These are phyloP conservation scores for Venturia canescens DNA, from an alignment of 1,140 invertebrate genomes.

Conservation along the genomic window DNA sequence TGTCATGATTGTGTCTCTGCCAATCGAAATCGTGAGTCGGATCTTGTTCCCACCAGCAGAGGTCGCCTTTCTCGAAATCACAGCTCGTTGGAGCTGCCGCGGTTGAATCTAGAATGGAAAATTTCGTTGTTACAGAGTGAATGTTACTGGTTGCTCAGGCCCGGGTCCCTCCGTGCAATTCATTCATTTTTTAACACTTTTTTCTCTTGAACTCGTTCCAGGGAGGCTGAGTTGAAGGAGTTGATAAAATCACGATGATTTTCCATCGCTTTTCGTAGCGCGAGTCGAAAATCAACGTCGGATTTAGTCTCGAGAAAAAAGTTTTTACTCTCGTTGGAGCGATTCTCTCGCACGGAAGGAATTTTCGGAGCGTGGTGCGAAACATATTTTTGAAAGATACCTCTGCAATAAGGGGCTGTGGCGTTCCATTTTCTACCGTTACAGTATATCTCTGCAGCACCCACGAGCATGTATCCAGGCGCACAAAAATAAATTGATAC, in stretches of 20 bases:
- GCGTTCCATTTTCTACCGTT: conserved; percentile 81
- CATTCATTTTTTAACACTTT: not conserved
- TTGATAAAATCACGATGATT: too few species aligned
- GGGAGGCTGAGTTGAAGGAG: too few species aligned
- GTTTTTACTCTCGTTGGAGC: too few species aligned
- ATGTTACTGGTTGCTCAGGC: too few species aligned
- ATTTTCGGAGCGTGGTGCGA: too few species aligned
- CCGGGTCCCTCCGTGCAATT: not conserved
- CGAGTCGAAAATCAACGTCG: too few species aligned
- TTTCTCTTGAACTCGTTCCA: too few species aligned
- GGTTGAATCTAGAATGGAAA: conserved; percentile 51
- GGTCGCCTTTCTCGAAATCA: conserved; percentile 83
- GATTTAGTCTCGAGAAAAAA: too few species aligned
- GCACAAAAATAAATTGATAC: conserved; percentile 82
- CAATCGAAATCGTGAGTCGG: conserved; percentile 87
- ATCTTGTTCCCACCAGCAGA: conserved; percentile 88
- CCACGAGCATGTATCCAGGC: conserved; percentile 79
- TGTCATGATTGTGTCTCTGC: conserved; percentile 81
- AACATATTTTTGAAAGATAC: conserved; percentile 69
- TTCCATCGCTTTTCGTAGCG: too few species aligned
- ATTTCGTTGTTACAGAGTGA: conserved; percentile 12
- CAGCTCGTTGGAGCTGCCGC: conserved; percentile 76
- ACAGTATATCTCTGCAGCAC: conserved; percentile 80
- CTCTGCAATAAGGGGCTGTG: conserved; percentile 79
- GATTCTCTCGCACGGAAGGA: too few species aligned